Evolutionary conservation across 2,888 invertebrate genomes (phyloP), one percentile per base, ranked within the genome.

Genomic region (Blomia tropicalis): DNA sequence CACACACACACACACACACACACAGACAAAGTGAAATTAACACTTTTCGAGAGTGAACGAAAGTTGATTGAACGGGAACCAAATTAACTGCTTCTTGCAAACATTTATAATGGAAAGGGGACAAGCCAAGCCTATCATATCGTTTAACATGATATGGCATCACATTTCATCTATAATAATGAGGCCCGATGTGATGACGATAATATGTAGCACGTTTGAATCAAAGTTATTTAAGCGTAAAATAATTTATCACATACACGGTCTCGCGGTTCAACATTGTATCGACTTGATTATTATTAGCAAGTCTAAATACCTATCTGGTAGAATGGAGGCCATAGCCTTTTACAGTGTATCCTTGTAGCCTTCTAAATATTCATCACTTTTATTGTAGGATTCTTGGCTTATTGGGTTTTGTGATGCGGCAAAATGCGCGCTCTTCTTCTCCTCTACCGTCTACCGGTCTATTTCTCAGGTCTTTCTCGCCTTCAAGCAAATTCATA

Each of bases 171-270:
- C 22, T 11, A 22, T 47, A 47, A 47, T 19, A 47, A 47, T 47
- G 51, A 27, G 23, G 51, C 41, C 41, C n/a, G n/a, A n/a, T n/a
- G n/a, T n/a, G n/a, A 36, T 27, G 51, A 19, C 27, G 22, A 47
- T 47, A 47, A 47, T 47, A 27, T 7, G 7, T 7, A n/a, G 27
- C 7, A 27, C 51, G 14, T n/a, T 41, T 7, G 51, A 47, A 47
- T 47, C 51, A 47, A 47, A 47, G 51, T 47, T 47, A 47, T 47
- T 47, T 47, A n/a, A 47, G 51, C 51, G 51, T 47, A n/a, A 47
- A 47, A 47, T 47, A 47, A 47, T 47, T 47, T 47, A 47, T 47
- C 51, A 47, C 51, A 47, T 11, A 47, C 51, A 41, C n/a, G 22
- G 51, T 11, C 51, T 47, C 51, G 51, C 7, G 7, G 22, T 47